phyloP scores from a whole-genome alignment of 2,888 invertebrate species.

The Lapara coniferarum region DNA sequence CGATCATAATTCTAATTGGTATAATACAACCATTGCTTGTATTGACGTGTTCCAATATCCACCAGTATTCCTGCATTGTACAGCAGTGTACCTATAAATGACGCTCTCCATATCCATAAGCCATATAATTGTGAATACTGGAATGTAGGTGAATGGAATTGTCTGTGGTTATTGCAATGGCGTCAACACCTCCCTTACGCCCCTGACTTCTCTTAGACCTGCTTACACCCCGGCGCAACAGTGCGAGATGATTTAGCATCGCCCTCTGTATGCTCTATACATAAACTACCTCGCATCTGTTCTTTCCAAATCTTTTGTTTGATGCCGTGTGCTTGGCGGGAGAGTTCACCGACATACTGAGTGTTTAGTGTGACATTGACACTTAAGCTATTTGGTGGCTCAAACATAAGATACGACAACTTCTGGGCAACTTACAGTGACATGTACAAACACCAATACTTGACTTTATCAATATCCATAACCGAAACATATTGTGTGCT shows the following conservation, averaged over 20 bases:
- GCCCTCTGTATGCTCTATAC: conserved; percentile 18
- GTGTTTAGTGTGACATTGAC: conserved; percentile 24
- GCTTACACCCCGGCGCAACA: conserved; percentile 78
- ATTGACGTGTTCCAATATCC: conserved; percentile 73
- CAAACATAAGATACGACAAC: conserved; percentile 81
- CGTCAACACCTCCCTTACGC: conserved; percentile 69
- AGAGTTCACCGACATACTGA: conserved; percentile 65
- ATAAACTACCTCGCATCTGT: conserved; percentile 75
- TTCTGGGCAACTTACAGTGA: conserved; percentile 78
- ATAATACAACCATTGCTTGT: conserved; percentile 71
- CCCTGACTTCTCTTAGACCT: conserved; percentile 81
- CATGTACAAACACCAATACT: conserved; percentile 34
- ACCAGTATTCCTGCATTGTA: conserved; percentile 43
- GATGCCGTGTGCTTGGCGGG: conserved; percentile 73
- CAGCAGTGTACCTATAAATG: background rate
- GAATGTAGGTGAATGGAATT: conserved; percentile 34
- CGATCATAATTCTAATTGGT: conserved; percentile 52
- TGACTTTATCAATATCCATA: background rate
- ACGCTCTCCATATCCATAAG: background rate
- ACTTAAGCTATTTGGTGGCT: conserved; percentile 60
- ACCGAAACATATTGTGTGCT: background rate
- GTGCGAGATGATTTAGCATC: conserved; percentile 68
- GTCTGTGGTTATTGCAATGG: conserved; percentile 36
- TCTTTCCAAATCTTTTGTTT: conserved; percentile 75
- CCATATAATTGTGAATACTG: conserved; percentile 38